A percentile compares a stretch with the other conserved stretches of the same genome.
Conservation (phyloP, 2,797 vertebrate species). For the Dallia pectoralis region DNA sequence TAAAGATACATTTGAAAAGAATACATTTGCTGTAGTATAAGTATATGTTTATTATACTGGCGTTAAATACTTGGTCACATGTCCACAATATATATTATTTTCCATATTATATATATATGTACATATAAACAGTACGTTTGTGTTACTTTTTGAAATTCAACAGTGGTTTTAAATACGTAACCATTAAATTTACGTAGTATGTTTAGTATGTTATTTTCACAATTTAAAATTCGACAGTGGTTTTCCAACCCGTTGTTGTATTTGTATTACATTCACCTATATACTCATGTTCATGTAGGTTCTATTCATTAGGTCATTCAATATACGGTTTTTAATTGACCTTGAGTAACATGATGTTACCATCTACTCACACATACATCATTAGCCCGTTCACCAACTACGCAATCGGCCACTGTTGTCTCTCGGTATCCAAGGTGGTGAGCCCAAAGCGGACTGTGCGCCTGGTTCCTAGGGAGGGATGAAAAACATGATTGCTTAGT, state of each 20-base stretch:
- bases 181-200: neutral
- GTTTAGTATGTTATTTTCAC: neutral
- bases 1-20: conserved; percentile 24
- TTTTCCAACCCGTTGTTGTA: neutral
- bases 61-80: neutral
- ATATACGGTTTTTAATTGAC: neutral
- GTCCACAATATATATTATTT: neutral
- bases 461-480: conserved; percentile 51
- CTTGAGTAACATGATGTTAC: neutral
- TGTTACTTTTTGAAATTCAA: no score
- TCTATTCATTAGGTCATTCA: neutral
- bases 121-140: neutral
- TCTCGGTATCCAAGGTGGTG: conserved; percentile 68
- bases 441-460: conserved; percentile 52
- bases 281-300: no score
- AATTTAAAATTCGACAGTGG: neutral
- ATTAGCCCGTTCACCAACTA: neutral
- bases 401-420: conserved; percentile 53
- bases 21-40: neutral
- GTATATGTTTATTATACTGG: neutral
- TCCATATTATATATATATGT: neutral
- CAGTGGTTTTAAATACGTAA: no score
- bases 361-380: neutral
- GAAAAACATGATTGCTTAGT: conserved; percentile 69
- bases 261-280: neutral